A percentile compares a stretch with the other conserved stretches of the same genome.
phyloP scores from a whole-genome alignment of 2,797 vertebrate species.

The Corythornis leucogaster region DNA sequence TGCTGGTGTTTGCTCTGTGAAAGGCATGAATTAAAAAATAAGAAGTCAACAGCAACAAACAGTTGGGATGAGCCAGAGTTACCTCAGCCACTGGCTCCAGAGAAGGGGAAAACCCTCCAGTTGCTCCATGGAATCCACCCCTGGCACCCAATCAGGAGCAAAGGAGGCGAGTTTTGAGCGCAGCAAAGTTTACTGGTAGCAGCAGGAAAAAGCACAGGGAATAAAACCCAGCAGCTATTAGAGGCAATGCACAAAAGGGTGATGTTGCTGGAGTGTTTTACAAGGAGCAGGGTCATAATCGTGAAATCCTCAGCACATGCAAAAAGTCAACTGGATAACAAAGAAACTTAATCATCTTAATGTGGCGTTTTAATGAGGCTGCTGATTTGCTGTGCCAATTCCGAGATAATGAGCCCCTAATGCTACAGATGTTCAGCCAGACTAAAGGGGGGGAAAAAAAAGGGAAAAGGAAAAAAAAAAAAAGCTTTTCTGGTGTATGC shows the following conservation, averaged over 20 bases:
- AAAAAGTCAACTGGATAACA: slow-evolving; percentile 82
- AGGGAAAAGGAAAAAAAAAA: slow-evolving; percentile 24
- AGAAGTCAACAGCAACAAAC: not conserved
- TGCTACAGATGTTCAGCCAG: slow-evolving; percentile 83
- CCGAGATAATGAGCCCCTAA: slow-evolving; percentile 82
- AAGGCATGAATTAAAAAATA: slow-evolving; percentile 22
- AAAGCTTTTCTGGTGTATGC: slow-evolving; percentile 70
- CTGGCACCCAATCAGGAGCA: not conserved
- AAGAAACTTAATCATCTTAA: slow-evolving; percentile 84
- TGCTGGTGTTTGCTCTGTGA: slow-evolving; percentile 61
- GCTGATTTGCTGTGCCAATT: slow-evolving; percentile 82
- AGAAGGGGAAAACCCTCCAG: not conserved
- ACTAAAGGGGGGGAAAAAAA: slow-evolving; percentile 60
- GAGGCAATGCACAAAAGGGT: slow-evolving; percentile 60
- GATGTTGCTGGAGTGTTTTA: slow-evolving; percentile 77
- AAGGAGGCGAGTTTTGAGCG: not conserved
- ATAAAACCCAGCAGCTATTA: slow-evolving; percentile 39
- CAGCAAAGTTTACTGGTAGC: slow-evolving; percentile 39
- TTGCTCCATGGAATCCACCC: not conserved
- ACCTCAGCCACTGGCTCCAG: not conserved
- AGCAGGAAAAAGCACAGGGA: not conserved
- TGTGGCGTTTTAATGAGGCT: slow-evolving; percentile 81
- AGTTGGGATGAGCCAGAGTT: not conserved
- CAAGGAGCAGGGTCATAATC: slow-evolving; percentile 78
- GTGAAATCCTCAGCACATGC: slow-evolving; percentile 77